Evolutionary conservation across 2,888 invertebrate genomes (phyloP).

Genomic region (Orthonychiurus folsomi): DNA sequence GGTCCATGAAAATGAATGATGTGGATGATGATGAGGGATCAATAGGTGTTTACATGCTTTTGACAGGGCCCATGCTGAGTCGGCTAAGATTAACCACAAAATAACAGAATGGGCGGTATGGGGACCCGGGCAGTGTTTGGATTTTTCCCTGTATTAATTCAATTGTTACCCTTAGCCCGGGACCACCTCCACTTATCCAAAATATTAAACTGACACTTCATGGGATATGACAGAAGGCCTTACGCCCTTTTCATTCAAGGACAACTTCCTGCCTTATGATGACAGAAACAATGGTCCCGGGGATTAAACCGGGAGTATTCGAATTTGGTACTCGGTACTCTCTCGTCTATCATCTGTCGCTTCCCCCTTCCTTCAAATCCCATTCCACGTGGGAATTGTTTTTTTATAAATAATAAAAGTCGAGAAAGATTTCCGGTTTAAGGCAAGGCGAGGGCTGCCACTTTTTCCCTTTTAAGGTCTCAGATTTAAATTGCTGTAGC

Average conservation of each 20-base stretch:
- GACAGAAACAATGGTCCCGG: not conserved
- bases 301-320: not conserved
- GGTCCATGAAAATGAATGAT: not conserved
- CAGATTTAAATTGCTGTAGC: not conserved
- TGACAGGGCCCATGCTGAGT: conserved; percentile 12
- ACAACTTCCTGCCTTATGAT: not conserved
- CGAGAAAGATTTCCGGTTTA: not conserved
- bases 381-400: conserved; percentile 1
- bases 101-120: not conserved
- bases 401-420: conserved; percentile 1
- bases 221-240: not conserved
- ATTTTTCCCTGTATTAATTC: not conserved
- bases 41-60: conserved; percentile 14
- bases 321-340: not conserved
- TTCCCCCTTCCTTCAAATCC: not conserved
- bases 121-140: not conserved
- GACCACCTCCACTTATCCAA: not conserved
- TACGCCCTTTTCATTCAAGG: not conserved
- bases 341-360: not conserved
- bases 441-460: too few species aligned
- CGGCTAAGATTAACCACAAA: conserved; percentile 9
- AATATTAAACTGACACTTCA: not conserved
- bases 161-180: too few species aligned
- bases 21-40: conserved; percentile 11
- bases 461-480: too few species aligned